Conservation (phyloP, 2,113 vertebrate genomes). For the Leucoraja erinaceus region DNA sequence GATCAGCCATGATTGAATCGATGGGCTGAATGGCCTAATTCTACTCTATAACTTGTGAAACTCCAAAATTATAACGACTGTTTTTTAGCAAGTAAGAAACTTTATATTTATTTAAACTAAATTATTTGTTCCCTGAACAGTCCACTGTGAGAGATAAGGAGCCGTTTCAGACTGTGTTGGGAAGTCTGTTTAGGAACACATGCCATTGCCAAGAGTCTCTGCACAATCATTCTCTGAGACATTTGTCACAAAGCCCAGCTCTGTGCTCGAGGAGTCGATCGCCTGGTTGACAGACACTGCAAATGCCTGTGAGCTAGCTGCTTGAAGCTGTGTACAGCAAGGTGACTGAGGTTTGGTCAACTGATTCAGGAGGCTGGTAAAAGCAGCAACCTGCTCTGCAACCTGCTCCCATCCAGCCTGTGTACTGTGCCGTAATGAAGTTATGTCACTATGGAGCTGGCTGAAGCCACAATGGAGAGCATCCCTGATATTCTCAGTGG, state of each 20-base stretch:
- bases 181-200: neutral
- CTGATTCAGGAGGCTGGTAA: neutral
- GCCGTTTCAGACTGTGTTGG: neutral
- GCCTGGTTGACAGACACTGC: neutral
- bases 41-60: neutral
- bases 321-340: neutral
- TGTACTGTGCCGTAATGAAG: neutral
- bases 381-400: neutral
- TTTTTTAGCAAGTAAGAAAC: neutral
- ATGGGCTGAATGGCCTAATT: too few species aligned
- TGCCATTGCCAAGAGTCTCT: neutral
- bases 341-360: neutral
- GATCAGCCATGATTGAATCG: too few species aligned
- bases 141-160: neutral
- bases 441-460: neutral
- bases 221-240: neutral
- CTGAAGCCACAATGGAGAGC: neutral
- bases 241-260: neutral
- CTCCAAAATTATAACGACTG: neutral
- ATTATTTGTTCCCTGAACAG: neutral
- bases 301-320: neutral
- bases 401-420: neutral
- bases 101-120: conserved; percentile 9
- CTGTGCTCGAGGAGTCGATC: neutral
- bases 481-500: neutral